Evolutionary conservation across 1,140 invertebrate species (phyloP).

Genomic region (Bombus fervidus): DNA sequence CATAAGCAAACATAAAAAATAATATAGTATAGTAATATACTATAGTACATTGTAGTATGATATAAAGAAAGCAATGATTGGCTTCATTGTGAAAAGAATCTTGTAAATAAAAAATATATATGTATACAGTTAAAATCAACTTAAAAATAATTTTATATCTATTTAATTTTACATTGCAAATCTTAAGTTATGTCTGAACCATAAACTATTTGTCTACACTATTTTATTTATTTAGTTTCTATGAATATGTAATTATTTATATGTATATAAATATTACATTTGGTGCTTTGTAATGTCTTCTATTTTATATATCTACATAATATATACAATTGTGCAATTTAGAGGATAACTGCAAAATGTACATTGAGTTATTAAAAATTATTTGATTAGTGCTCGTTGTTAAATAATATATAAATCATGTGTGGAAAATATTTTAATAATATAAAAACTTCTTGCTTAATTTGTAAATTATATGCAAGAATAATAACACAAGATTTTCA

Average conservation of each 20-base stretch:
- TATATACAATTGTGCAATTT: conserved; percentile 50
- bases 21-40: conserved; percentile 3
- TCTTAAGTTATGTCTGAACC: neutral
- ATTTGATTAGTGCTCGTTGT: conserved; percentile 58
- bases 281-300: neutral
- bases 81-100: neutral
- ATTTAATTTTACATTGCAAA: conserved; percentile 3
- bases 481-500: conserved; percentile 63
- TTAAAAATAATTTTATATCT: neutral
- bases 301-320: conserved; percentile 1
- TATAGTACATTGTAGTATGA: too few relatives aligned
- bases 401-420: conserved; percentile 34
- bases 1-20: conserved; percentile 16
- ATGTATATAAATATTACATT: too few relatives aligned
- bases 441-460: conserved; percentile 41
- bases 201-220: conserved; percentile 16
- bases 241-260: conserved; percentile 7
- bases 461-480: conserved; percentile 47
- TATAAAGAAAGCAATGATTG: neutral
- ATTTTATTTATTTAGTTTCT: conserved; percentile 3
- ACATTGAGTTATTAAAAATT: conserved; percentile 30
- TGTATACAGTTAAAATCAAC: neutral
- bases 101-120: neutral
- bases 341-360: conserved; percentile 10
- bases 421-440: conserved; percentile 40